These are phyloP conservation scores for Geophilus truncorum DNA, from an alignment of 2,888 invertebrate species.

Conservation along the genomic window DNA sequence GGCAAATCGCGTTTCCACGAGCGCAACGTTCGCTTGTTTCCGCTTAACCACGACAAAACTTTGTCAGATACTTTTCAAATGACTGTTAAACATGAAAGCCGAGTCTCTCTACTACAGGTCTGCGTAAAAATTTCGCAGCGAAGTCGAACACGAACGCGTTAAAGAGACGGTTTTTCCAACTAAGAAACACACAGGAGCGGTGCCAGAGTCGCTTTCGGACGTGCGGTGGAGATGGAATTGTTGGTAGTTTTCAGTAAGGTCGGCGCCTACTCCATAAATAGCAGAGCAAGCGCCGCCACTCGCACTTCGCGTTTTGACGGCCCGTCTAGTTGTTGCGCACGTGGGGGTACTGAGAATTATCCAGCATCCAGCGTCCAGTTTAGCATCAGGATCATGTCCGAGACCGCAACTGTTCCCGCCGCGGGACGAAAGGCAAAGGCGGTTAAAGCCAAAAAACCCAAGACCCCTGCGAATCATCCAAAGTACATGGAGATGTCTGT, in stretches of 20 bases:
- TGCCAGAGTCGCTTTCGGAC: neutral
- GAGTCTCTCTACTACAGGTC: neutral
- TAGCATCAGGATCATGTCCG: constrained; percentile 21
- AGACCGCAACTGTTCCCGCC: neutral
- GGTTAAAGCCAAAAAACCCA: constrained; percentile 40
- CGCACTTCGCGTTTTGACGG: neutral
- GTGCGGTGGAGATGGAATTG: neutral
- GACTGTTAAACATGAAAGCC: neutral
- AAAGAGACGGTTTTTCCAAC: neutral
- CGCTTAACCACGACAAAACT: neutral
- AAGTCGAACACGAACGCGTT: neutral
- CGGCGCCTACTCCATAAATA: neutral
- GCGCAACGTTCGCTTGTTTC: neutral
- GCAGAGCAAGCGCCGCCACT: neutral
- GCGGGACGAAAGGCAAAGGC: neutral
- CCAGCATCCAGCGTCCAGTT: neutral
- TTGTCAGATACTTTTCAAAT: neutral
- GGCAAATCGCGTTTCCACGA: neutral
- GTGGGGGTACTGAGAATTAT: neutral
- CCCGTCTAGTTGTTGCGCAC: neutral
- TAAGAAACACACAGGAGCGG: neutral
- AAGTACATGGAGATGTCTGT: constrained; percentile 50
- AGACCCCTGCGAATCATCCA: constrained; percentile 45
- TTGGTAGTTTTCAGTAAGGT: neutral
- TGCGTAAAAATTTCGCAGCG: neutral